Evolutionary conservation across 1,140 invertebrate species (phyloP), one percentile per base, ranked within the genome.

Genomic region (Pollicipes pollicipes): DNA sequence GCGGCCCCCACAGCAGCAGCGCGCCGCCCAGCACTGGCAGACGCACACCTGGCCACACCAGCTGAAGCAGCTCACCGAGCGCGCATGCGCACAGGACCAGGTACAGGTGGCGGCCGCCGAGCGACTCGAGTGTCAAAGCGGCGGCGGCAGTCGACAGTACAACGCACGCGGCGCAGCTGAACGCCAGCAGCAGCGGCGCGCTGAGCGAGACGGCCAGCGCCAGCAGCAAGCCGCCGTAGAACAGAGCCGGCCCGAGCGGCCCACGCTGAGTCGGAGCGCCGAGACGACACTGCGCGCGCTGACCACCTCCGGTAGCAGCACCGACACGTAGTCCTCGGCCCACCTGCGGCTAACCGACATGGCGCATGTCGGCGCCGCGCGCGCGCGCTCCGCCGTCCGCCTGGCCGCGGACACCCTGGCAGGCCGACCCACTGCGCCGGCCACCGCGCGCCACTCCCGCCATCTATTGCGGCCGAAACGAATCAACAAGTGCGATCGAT

Each of bases 401-500:
- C n/a, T n/a, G n/a, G n/a, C n/a, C n/a, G n/a, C n/a, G n/a, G n/a
- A n/a, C 45, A 21, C 10, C 8, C 45, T 6, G 45, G 24, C 45
- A 58, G 45, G 45, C 10, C 6, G 45, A 6, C 35, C 35, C 35
- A 17, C 35, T 35, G 35, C 35, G 17, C 6, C 35, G 35, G 35
- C 6, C 6, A 17, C 17, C 45, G 24, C 45, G 45, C 45, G 21
- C 3, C 45, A 58, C 45, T 2, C 13, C 45, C 45, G 45, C 45
- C 45, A 58, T 58, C 45, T 58, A 58, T 58, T 58, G 45, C 45
- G 45, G 45, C 45, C 45, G 45, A 58, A 58, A 58, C 45, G 45
- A 58, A 58, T 58, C 45, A 58, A 58, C 45, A 58, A 58, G 45
- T 58, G 45, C 45, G 45, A 58, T 58, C 45, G 45, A 58, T 58